These are phyloP conservation scores for Capitella teleta DNA, from an alignment of 1,140 invertebrate genomes.

Conservation along the genomic window DNA sequence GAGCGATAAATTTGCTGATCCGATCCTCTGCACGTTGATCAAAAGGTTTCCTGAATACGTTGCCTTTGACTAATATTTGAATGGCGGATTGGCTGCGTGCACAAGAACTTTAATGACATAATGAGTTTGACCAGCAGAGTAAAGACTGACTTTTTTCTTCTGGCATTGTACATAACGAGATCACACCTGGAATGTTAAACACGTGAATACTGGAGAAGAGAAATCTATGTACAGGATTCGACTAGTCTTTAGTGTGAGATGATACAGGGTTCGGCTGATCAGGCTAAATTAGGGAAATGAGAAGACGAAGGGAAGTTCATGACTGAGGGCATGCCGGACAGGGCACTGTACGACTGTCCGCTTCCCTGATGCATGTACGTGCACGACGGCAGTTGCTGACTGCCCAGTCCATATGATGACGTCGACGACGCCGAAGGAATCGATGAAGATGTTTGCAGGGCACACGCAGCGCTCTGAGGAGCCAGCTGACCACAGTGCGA, in stretches of 20 bases:
- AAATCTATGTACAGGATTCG: too few species aligned
- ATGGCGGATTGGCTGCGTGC: too few species aligned
- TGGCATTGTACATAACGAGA: too few species aligned
- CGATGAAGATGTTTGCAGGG: neutral
- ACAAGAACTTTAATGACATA: too few species aligned
- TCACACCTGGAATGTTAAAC: too few species aligned
- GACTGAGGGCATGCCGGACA: slow-evolving; percentile 3
- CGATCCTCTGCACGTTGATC: too few species aligned
- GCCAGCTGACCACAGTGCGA: neutral
- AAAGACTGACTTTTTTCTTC: too few species aligned
- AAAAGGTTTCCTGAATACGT: too few species aligned
- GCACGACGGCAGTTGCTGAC: neutral
- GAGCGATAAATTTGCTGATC: too few species aligned
- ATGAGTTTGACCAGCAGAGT: too few species aligned
- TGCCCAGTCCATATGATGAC: neutral
- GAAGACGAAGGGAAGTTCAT: slow-evolving; percentile 1
- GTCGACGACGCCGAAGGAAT: neutral
- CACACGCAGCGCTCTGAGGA: neutral
- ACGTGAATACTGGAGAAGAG: too few species aligned
- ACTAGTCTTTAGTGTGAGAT: neutral
- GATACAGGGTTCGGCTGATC: neutral
- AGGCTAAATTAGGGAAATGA: neutral
- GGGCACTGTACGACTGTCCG: neutral
- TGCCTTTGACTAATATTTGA: too few species aligned
- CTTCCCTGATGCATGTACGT: slow-evolving; percentile 6